Evolutionary conservation across 2,113 vertebrate genomes (phyloP).

Genomic region (Mionectes macconnelli): DNA sequence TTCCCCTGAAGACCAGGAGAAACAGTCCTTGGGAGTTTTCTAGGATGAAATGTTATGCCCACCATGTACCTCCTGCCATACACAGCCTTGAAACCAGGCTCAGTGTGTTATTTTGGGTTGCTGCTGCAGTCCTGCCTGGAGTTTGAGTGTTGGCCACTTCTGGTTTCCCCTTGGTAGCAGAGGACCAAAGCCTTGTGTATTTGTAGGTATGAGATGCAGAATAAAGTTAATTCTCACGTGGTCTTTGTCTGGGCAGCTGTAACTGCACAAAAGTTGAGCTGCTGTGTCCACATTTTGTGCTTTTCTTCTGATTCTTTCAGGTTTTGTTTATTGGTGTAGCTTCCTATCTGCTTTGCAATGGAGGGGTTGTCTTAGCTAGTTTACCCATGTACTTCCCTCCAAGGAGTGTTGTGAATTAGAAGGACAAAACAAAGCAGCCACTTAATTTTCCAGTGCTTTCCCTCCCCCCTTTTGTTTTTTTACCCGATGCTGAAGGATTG

Average conservation of each 20-base stretch:
- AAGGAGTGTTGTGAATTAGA: background rate
- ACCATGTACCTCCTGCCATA: background rate
- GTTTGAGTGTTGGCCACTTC: too few species aligned
- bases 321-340: background rate
- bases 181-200: background rate
- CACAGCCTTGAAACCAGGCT: background rate
- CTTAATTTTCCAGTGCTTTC: background rate
- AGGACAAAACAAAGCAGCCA: background rate
- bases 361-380: background rate
- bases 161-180: background rate
- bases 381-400: background rate
- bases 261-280: background rate
- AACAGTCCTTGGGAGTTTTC: background rate
- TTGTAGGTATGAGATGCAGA: background rate
- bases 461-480: background rate
- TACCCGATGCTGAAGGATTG: background rate
- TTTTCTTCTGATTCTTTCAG: background rate
- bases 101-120: background rate
- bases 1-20: background rate
- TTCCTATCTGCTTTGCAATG: background rate
- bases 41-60: rapidly evolving
- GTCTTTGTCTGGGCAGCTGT: background rate
- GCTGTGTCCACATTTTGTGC: background rate
- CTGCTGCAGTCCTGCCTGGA: background rate
- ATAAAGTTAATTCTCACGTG: background rate